Base-by-base conservation (phyloP, 2,113 vertebrate genomes). In the Syrrhaptes paradoxus region DNA sequence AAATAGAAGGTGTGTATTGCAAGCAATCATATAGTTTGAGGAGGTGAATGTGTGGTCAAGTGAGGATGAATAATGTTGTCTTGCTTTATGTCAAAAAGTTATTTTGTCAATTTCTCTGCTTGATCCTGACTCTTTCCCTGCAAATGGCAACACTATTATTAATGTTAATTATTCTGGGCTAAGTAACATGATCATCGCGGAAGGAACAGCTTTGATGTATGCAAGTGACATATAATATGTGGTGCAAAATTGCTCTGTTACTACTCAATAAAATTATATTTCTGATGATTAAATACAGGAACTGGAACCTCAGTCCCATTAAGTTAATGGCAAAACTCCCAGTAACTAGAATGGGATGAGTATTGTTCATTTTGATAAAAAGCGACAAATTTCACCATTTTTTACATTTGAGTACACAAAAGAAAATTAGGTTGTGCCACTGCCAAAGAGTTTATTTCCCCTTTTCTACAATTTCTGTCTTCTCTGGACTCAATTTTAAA, bases 131-230 rank as follows among this genome's bases (percentile, higher is more conserved):
- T 80, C 49, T 43, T 31, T 52, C 18, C 25, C 52, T 52, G 19
- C 22, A 87, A 85, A 89, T 83, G 92, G 62, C 70, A 95, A 55
- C 17, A 49, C 14, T 45, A 6, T 94, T 89, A 96, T 77, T 87
- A 91, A 67, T 87, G 57, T 17, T 91, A 96, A 97, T 96, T 94
- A 96, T 88, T 81, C 52, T 67, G 84, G 65, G 48, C 82, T 80
- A 48, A 80, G 59, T 85, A 73, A 95, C 55, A 77, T 8, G 34
- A 72, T 91, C 76, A 87, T 26, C 29, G 62, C 22, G 43, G 86
- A 85, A 95, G 61, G 80, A 95, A 83, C 24, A 75, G 36, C 85
- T 96, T 96, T 97, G 83, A 96, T 87, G 80, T 79, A 74, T 66
- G 75, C 32, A 88, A 90, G 76, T 82, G 87, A 78, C n/a, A 90